A percentile compares a stretch with the other conserved stretches of the same genome.
Evolutionary conservation across 2,888 invertebrate species (phyloP).

Genomic region (Galerucella pusilla): DNA sequence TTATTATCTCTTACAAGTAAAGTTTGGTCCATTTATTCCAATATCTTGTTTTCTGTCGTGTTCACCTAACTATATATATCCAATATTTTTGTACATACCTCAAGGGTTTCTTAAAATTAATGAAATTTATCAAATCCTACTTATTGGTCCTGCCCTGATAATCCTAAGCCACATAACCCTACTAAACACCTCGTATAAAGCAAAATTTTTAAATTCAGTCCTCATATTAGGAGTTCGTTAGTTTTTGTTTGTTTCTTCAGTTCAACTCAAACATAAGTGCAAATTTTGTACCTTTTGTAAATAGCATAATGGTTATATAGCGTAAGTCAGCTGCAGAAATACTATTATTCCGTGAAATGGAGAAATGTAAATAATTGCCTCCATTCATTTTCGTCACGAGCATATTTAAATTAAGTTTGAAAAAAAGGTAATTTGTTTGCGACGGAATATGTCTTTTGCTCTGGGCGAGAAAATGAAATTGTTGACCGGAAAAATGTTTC

Average conservation of each 20-base stretch:
- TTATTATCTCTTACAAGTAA: no score
- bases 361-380: conserved; percentile 33
- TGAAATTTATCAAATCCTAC: no score
- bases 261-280: not conserved
- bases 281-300: conserved; percentile 5
- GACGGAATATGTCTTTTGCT: not conserved
- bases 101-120: no score
- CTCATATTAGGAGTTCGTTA: no score
- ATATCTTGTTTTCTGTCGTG: no score
- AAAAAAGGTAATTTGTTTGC: conserved; percentile 24
- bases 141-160: no score
- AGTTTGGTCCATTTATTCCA: no score
- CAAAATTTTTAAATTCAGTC: no score
- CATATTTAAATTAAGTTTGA: conserved; percentile 19
- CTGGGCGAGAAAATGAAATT: conserved; percentile 6
- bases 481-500: not conserved
- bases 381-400: conserved; percentile 30
- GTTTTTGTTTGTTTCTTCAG: not conserved
- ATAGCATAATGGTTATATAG: not conserved
- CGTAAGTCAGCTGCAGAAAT: conserved; percentile 30
- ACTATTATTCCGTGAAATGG: conserved; percentile 23
- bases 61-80: no score
- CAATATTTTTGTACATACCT: no score
- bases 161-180: no score
- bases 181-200: no score